Conservation (phyloP, 1,140 invertebrate genomes). For the Meloidogyne hapla region DNA sequence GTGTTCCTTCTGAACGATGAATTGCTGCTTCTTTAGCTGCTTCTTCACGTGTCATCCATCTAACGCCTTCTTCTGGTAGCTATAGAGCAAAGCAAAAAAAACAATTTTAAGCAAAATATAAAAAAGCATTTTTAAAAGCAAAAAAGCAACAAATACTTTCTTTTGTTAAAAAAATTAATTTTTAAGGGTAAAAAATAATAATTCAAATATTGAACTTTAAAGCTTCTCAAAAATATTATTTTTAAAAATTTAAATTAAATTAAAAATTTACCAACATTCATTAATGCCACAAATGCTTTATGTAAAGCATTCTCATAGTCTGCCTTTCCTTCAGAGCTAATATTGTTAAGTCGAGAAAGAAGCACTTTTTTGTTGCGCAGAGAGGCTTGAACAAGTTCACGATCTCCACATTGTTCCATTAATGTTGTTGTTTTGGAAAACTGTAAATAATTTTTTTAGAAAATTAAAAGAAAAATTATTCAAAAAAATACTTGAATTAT, state of each 20-base stretch:
- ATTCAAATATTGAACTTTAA: background rate
- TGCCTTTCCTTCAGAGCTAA: constrained; percentile 82
- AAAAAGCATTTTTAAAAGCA: constrained; percentile 11
- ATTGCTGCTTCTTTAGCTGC: constrained; percentile 29
- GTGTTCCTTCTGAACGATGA: background rate
- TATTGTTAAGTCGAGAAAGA: constrained; percentile 75
- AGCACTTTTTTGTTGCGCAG: constrained; percentile 70
- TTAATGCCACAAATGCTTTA: constrained; percentile 82
- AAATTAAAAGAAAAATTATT: constrained; percentile 65
- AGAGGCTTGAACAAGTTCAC: constrained; percentile 66
- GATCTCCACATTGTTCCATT: constrained; percentile 61
- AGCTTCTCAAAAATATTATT: background rate
- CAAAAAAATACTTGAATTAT: constrained; percentile 72
- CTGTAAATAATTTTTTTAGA: constrained; percentile 56
- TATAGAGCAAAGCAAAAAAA: constrained; percentile 11
- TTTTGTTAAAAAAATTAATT: background rate
- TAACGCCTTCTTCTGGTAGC: constrained; percentile 39
- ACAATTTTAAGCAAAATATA: background rate
- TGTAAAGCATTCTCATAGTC: constrained; percentile 88
- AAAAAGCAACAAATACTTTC: constrained; percentile 9
- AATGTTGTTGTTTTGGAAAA: constrained; percentile 65
- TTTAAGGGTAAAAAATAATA: background rate
- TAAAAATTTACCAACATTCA: constrained; percentile 72
- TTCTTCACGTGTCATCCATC: constrained; percentile 52
- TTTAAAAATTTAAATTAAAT: background rate